Evolutionary conservation across 2,888 invertebrate genomes (phyloP).

Genomic region (Rhopalosiphum nymphaeae): DNA sequence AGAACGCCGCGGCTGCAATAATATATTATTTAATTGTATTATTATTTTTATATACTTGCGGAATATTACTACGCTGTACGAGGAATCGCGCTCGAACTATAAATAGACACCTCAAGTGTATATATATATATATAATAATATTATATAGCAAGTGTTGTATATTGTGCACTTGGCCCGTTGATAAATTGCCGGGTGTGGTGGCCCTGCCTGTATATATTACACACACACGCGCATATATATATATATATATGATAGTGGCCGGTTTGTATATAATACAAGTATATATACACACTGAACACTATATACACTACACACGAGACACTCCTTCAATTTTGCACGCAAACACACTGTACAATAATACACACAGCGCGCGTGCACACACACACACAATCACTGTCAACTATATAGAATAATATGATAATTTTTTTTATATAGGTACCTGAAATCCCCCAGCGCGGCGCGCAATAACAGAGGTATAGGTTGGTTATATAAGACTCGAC

Average conservation of each 20-base stretch:
- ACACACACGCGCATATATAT: not conserved
- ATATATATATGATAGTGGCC: not conserved
- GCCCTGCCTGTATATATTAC: constrained; percentile 35
- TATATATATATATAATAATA: constrained; percentile 1
- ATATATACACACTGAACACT: not conserved
- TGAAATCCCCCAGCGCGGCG: not conserved
- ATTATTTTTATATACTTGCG: not conserved
- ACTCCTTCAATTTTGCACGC: constrained; percentile 45
- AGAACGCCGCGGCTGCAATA: not conserved
- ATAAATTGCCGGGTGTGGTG: constrained; percentile 58
- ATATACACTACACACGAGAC: not conserved
- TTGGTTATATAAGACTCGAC: not conserved
- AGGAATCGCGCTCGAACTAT: constrained; percentile 44
- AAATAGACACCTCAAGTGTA: constrained; percentile 47
- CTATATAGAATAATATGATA: not conserved
- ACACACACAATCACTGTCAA: not conserved
- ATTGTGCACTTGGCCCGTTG: constrained; percentile 44
- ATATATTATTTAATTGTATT: constrained; percentile 12
- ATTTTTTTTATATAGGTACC: not conserved
- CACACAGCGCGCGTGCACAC: not conserved
- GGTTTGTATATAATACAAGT: not conserved
- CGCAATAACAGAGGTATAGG: not conserved
- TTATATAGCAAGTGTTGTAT: not conserved
- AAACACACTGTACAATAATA: not conserved
- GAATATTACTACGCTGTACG: not conserved